Evolutionary conservation across 2,888 invertebrate species (phyloP).

Genomic region (Tupiocoris notatus): DNA sequence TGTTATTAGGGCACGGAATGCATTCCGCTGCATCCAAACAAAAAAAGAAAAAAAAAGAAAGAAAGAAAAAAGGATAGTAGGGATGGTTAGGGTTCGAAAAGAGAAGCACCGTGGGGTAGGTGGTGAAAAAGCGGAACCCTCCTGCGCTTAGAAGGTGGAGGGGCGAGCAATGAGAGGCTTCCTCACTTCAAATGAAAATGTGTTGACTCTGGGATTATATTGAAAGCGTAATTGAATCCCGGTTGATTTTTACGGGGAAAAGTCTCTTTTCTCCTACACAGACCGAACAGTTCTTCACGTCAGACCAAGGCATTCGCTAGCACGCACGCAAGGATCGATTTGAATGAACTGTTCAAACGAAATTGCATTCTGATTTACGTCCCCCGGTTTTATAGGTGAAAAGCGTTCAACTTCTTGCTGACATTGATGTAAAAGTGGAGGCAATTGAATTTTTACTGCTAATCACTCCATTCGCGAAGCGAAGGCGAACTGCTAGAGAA

Average conservation of each 20-base stretch:
- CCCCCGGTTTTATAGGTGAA: constrained; percentile 14
- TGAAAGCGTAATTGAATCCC: constrained; percentile 40
- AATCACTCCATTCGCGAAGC: constrained; percentile 24
- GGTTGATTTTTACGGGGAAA: constrained; percentile 38
- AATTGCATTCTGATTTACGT: constrained; percentile 41
- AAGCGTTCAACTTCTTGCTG: neutral
- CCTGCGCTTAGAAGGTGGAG: neutral
- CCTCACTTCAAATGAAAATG: constrained; percentile 42
- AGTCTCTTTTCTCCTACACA: constrained; percentile 1
- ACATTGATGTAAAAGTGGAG: constrained; percentile 18
- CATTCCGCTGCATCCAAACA: constrained; percentile 29
- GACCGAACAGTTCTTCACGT: neutral
- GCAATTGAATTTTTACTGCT: constrained; percentile 30
- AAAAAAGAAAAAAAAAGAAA: constrained; percentile 1
- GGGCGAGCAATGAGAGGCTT: constrained; percentile 37
- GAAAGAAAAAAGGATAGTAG: constrained; percentile 2
- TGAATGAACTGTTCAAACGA: constrained; percentile 36
- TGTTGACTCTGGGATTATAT: constrained; percentile 43
- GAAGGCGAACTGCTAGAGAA: too few species aligned
- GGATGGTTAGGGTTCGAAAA: neutral
- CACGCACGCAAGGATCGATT: constrained; percentile 27
- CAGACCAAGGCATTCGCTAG: constrained; percentile 28
- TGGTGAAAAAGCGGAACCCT: constrained; percentile 1
- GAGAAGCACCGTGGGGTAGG: neutral
- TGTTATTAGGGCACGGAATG: constrained; percentile 39